A percentile compares a stretch with the other conserved stretches of the same genome.
phyloP scores from a whole-genome alignment of 2,113 vertebrate genomes.

The Plotosus lineatus region DNA sequence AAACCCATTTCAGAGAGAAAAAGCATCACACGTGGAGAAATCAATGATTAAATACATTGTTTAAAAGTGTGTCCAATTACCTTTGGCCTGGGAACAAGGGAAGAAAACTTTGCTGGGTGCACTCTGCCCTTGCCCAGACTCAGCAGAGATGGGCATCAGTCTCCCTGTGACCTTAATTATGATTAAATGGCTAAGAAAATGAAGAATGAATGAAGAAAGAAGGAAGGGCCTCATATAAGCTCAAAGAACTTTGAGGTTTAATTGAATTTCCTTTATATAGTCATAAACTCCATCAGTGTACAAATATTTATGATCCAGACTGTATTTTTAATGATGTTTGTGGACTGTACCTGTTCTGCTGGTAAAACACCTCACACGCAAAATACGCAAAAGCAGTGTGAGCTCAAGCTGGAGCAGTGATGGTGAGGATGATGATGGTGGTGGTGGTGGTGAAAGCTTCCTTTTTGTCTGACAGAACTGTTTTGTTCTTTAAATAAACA shows the following conservation, averaged over 20 bases:
- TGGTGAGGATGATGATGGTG: background rate
- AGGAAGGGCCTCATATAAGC: no score
- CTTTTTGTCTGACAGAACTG: background rate
- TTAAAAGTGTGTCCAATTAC: background rate
- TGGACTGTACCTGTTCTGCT: background rate
- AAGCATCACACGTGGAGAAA: no score
- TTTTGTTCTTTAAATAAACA: background rate
- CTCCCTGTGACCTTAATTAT: no score
- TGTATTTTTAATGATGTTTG: no score
- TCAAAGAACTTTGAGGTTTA: background rate
- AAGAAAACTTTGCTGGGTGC: no score
- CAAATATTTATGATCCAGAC: background rate
- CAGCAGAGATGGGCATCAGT: no score
- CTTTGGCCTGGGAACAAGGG: background rate
- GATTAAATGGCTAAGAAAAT: no score
- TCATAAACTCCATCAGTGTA: no score
- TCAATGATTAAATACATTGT: no score
- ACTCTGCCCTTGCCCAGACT: no score
- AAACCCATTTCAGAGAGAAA: no score
- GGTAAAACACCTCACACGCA: background rate
- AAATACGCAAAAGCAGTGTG: background rate
- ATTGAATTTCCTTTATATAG: background rate
- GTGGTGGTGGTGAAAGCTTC: background rate
- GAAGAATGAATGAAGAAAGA: no score
- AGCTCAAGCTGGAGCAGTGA: background rate